A percentile compares a stretch with the other conserved stretches of the same genome.
phyloP scores from a whole-genome alignment of 2,797 vertebrate species.

The Podarcis siculus region DNA sequence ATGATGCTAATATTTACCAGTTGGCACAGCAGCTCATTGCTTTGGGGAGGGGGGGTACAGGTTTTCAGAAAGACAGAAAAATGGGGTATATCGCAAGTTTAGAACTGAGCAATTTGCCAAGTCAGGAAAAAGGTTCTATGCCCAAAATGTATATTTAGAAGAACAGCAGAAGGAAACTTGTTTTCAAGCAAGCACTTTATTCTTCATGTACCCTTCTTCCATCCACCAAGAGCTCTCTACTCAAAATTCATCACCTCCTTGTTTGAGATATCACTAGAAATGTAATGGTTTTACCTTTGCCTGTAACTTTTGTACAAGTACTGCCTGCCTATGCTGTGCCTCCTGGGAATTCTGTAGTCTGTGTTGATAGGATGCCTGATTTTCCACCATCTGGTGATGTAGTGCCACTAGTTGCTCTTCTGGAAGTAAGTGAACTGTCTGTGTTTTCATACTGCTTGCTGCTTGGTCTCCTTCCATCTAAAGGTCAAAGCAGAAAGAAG shows the following conservation, averaged over 20 bases:
- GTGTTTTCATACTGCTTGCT: conserved; percentile 55
- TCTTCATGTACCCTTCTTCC: neutral
- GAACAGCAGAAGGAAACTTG: neutral
- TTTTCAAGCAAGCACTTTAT: neutral
- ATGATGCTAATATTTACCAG: neutral
- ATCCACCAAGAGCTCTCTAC: neutral
- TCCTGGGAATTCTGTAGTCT: conserved; percentile 83
- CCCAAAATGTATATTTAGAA: neutral
- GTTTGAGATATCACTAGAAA: neutral
- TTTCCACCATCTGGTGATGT: conserved; percentile 67
- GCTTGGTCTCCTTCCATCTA: conserved; percentile 60
- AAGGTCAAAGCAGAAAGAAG: neutral
- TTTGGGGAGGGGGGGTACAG: neutral
- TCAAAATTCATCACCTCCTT: neutral
- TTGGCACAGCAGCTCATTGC: neutral
- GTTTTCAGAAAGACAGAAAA: neutral
- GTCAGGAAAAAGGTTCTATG: neutral
- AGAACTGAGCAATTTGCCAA: neutral
- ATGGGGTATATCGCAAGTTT: neutral
- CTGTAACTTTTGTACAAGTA: conserved; percentile 87
- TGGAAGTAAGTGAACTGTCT: conserved; percentile 51
- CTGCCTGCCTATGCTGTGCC: conserved; percentile 85
- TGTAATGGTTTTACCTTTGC: conserved; percentile 81
- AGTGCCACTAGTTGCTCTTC: conserved; percentile 65
- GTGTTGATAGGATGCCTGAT: conserved; percentile 66